phyloP scores from a whole-genome alignment of 2,888 invertebrate genomes.

The Yponomeuta evonymella region DNA sequence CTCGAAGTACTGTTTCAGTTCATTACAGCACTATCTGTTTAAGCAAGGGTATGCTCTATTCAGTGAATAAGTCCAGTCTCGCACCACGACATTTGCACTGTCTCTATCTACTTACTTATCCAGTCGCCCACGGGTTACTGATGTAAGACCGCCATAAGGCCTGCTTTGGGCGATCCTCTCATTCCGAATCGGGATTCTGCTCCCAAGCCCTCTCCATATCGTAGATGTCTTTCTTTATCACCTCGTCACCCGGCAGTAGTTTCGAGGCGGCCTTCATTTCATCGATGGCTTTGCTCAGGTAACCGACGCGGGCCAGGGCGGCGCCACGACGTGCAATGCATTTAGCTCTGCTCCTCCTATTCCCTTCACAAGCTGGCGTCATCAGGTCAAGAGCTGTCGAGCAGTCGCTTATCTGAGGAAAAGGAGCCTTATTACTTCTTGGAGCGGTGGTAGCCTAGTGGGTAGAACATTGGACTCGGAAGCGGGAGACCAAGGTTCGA shows the following conservation, averaged over 20 bases:
- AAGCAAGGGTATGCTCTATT: too few species aligned
- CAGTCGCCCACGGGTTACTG: too few species aligned
- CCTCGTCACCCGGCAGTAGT: slow-evolving; percentile 78
- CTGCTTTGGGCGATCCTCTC: slow-evolving; percentile 27
- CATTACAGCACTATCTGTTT: too few species aligned
- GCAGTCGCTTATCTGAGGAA: slow-evolving; percentile 67
- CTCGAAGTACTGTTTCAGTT: too few species aligned
- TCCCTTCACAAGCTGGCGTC: slow-evolving; percentile 82
- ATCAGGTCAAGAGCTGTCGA: slow-evolving; percentile 84
- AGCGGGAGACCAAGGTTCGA: too few species aligned
- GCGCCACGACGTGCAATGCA: slow-evolving; percentile 85
- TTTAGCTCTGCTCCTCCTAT: slow-evolving; percentile 81
- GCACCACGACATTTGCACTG: too few species aligned
- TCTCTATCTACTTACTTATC: too few species aligned
- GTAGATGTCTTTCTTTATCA: slow-evolving; percentile 77
- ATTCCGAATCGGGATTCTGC: slow-evolving; percentile 79
- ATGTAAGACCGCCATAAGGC: too few species aligned
- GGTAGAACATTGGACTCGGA: too few species aligned
- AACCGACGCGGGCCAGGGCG: slow-evolving; percentile 82
- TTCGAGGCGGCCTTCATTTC: slow-evolving; percentile 85
- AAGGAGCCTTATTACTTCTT: too few species aligned
- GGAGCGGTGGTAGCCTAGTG: too few species aligned
- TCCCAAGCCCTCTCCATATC: slow-evolving; percentile 88
- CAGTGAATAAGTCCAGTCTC: too few species aligned
- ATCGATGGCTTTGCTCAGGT: slow-evolving; percentile 80